A percentile compares a stretch with the other conserved stretches of the same genome.
Conservation (phyloP, 1,140 invertebrate genomes). For the Meteorus sp. region DNA sequence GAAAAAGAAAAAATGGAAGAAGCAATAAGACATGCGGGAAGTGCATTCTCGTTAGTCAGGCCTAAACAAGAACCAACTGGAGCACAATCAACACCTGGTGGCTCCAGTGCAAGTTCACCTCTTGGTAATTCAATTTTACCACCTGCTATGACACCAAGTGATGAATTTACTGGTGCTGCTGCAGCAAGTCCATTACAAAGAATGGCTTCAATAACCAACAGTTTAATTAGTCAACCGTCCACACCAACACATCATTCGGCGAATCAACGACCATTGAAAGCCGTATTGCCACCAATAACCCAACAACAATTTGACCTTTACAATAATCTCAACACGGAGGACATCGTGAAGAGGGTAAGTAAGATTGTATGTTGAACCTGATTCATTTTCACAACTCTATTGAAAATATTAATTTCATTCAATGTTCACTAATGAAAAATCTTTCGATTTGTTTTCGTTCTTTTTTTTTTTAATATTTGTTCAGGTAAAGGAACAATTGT, state of each 20-base stretch:
- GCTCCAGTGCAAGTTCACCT: slow-evolving; percentile 72
- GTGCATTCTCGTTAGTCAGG: slow-evolving; percentile 82
- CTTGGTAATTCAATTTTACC: slow-evolving; percentile 81
- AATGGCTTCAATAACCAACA: slow-evolving; percentile 98
- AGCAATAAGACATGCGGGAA: slow-evolving; percentile 76
- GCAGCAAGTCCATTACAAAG: slow-evolving; percentile 90
- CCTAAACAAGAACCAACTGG: slow-evolving; percentile 76
- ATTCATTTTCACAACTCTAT: not conserved
- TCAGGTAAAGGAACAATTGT: slow-evolving; percentile 93
- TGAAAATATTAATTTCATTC: not conserved
- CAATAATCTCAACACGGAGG: slow-evolving; percentile 97
- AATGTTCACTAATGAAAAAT: slow-evolving; percentile 2
- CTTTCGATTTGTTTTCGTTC: not conserved
- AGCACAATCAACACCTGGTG: slow-evolving; percentile 65
- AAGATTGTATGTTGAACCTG: slow-evolving; percentile 26
- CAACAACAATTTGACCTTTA: slow-evolving; percentile 99
- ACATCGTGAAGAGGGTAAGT: slow-evolving; percentile 89
- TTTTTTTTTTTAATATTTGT: slow-evolving; percentile 19
- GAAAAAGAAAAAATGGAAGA: slow-evolving; percentile 70
- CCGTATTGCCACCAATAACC: slow-evolving; percentile 95
- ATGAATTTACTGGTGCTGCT: slow-evolving; percentile 75
- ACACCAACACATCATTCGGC: slow-evolving; percentile 78
- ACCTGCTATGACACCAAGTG: slow-evolving; percentile 73
- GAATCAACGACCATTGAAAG: slow-evolving; percentile 86
- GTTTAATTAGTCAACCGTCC: slow-evolving; percentile 88